Percentiles rank a stretch among this genome's conserved stretches.
These are phyloP conservation scores for Tinea pellionella DNA, from an alignment of 2,888 invertebrate species.

Conservation along the genomic window DNA sequence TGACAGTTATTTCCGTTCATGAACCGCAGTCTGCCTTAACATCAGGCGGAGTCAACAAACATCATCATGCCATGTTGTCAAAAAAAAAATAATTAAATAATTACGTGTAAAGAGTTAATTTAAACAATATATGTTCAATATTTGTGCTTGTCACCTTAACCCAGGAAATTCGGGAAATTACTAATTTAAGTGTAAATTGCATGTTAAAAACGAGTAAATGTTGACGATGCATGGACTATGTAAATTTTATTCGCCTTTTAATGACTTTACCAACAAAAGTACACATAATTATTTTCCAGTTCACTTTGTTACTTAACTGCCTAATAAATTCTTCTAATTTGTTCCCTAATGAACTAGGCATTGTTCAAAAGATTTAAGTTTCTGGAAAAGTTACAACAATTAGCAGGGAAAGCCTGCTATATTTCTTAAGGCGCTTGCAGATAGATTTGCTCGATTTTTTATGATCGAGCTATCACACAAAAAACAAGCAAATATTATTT, in stretches of 20 bases:
- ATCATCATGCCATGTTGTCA: too few species aligned
- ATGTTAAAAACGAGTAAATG: conserved; percentile 12
- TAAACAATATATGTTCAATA: not conserved
- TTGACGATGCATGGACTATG: conserved; percentile 13
- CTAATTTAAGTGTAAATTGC: conserved; percentile 13
- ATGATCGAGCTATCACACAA: too few species aligned
- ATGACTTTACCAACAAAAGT: conserved; percentile 12
- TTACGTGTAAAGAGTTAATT: too few species aligned
- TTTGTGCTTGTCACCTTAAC: conserved; percentile 2
- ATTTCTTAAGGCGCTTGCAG: too few species aligned
- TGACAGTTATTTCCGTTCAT: too few species aligned
- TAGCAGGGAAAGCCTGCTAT: not conserved
- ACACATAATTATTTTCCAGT: conserved; percentile 9
- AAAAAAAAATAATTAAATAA: too few species aligned
- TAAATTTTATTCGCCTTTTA: conserved; percentile 9
- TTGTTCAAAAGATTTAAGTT: conserved; percentile 1
- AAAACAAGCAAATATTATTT: too few species aligned
- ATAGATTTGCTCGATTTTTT: too few species aligned
- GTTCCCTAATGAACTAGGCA: not conserved
- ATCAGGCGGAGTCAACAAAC: too few species aligned
- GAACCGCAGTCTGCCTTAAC: too few species aligned
- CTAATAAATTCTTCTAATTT: conserved; percentile 8
- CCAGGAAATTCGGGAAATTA: not conserved
- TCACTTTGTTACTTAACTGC: not conserved
- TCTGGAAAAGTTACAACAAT: not conserved